Conservation (phyloP, 2,888 invertebrate species). For the Muschampia plurimacula region DNA sequence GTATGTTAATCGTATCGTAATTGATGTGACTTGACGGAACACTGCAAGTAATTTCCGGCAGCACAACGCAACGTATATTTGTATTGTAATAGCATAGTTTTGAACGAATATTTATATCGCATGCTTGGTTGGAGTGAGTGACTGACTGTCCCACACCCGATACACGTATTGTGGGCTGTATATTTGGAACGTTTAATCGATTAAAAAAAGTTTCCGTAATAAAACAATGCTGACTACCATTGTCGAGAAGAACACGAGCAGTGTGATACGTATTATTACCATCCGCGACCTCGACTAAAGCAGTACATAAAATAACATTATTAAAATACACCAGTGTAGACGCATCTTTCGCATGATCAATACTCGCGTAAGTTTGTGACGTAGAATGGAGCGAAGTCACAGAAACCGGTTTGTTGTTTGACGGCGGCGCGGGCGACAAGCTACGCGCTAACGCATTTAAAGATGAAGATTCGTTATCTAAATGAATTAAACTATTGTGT, state of each 20-base stretch:
- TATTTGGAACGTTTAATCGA: slow-evolving; percentile 15
- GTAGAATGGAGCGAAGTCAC: background rate
- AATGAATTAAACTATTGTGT: slow-evolving; percentile 40
- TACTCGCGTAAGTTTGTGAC: slow-evolving; percentile 1
- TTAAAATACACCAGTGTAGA: background rate
- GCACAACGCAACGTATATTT: slow-evolving; percentile 9
- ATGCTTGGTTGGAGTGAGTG: slow-evolving; percentile 11
- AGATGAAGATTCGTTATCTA: slow-evolving; percentile 20
- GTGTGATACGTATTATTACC: background rate
- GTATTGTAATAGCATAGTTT: slow-evolving; percentile 9
- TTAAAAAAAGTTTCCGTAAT: slow-evolving; percentile 8
- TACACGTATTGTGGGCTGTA: slow-evolving; percentile 22
- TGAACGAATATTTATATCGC: slow-evolving; percentile 20
- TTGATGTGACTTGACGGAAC: slow-evolving; percentile 32
- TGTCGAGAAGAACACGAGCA: slow-evolving; percentile 13
- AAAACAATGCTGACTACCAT: slow-evolving; percentile 13
- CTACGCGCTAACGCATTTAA: background rate
- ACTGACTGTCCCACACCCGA: slow-evolving; percentile 18
- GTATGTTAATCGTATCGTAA: slow-evolving; percentile 32
- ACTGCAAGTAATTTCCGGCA: slow-evolving; percentile 35
- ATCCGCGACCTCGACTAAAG: slow-evolving; percentile 3
- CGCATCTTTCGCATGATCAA: background rate
- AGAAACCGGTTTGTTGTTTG: slow-evolving; percentile 2
- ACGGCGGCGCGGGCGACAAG: background rate
- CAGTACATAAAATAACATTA: slow-evolving; percentile 3